Percentiles rank a stretch among this genome's conserved stretches.
phyloP scores from a whole-genome alignment of 2,888 invertebrate species.

The Drosophila macrothrix region DNA sequence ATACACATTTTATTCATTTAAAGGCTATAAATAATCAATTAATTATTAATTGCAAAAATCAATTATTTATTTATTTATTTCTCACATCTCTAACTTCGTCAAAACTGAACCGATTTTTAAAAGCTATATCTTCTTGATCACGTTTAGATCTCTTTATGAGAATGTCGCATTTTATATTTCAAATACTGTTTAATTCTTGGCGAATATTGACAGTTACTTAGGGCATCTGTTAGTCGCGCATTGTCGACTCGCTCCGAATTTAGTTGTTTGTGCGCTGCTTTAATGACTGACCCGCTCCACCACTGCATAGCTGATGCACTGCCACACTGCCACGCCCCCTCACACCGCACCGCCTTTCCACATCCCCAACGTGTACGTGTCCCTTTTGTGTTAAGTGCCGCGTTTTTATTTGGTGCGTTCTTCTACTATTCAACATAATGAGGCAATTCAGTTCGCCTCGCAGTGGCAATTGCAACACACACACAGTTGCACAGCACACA shows the following conservation, averaged over 20 bases:
- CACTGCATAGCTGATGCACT: neutral
- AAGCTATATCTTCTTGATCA: neutral
- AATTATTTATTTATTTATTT: neutral
- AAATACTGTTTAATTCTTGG: accelerated
- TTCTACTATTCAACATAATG: slow-evolving; percentile 67
- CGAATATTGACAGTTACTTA: neutral
- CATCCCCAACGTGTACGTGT: slow-evolving; percentile 40
- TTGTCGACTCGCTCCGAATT: no score
- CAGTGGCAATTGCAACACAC: neutral
- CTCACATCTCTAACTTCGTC: neutral
- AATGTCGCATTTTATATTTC: neutral
- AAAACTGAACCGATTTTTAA: neutral
- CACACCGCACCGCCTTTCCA: slow-evolving; percentile 2
- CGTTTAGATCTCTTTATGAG: no score
- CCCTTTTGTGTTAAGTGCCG: slow-evolving; percentile 75
- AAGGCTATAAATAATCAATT: neutral
- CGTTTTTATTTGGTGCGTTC: slow-evolving; percentile 65
- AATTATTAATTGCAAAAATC: neutral
- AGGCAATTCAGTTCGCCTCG: slow-evolving; percentile 58
- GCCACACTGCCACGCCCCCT: neutral
- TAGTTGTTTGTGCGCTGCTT: neutral
- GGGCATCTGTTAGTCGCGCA: neutral
- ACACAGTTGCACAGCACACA: slow-evolving; percentile 2
- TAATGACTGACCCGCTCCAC: slow-evolving; percentile 7
- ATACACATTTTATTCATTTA: neutral